Base-by-base conservation (phyloP, 1,140 invertebrate species). In the Zophobas morio region DNA sequence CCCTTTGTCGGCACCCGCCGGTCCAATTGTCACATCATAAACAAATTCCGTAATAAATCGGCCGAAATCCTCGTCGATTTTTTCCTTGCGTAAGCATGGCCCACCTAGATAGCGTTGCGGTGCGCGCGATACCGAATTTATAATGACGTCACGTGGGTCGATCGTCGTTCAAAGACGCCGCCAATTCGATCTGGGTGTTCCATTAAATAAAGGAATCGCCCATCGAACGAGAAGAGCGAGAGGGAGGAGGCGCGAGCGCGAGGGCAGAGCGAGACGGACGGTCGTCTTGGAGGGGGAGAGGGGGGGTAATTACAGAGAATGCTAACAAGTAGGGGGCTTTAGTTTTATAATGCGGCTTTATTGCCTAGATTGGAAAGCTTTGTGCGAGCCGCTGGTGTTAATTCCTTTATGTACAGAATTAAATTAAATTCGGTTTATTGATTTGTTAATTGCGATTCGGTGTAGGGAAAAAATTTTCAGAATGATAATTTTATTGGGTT, bases 121-220 rank as follows among this genome's bases (percentile, higher is more conserved):
- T 56, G n/a, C n/a, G 5, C n/a, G 53, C n/a, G 53, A 20, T 70
- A 32, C 32, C 20, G 46, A 47, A 72, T 72, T 72, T 72, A 72
- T 66, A 70, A 49, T 77, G 71, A 78, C 79, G 77, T 81, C 81
- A 79, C 74, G 79, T 78, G 73, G 70, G 76, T 77, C 70, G 80
- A 81, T 66, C 75, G 77, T 20, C 20, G 20, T 20, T 79, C 82
- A 80, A 83, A 83, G 82, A 80, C 74, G 78, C 82, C 82, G 82
- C 80, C 81, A 77, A 82, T 81, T 78, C 82, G 78, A 82, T 83
- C 79, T 83, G 82, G 82, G 82, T 83, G 82, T 83, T 83, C 82
- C 82, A 79, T 80, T 80, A 81, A 82, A 79, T 81, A 76, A 81
- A 76, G 77, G 79, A 66, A 82, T 83, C 81, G 82, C 81, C 81